A percentile compares a stretch with the other conserved stretches of the same genome.
Evolutionary conservation across 2,113 vertebrate genomes (phyloP).

Genomic region (Hyaena hyaena): DNA sequence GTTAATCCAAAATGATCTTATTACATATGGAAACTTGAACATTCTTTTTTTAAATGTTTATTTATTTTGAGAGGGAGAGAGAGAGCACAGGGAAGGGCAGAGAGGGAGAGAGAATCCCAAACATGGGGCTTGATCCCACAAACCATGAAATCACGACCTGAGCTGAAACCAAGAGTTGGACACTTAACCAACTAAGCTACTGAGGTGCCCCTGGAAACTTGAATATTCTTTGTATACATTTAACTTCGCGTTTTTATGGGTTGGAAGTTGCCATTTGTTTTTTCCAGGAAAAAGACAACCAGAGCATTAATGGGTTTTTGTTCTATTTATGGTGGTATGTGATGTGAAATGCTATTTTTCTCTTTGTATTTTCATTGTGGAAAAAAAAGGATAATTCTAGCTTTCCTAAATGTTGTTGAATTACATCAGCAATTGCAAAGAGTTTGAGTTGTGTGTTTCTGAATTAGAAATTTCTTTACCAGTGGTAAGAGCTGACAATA

Average conservation of each 20-base stretch:
- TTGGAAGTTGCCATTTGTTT: not conserved
- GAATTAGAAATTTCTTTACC: not conserved
- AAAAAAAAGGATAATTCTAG: not conserved
- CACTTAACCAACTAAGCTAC: no score
- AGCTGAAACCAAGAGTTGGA: no score
- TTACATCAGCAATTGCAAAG: not conserved
- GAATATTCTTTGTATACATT: not conserved
- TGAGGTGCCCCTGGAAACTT: not conserved
- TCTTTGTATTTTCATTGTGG: not conserved
- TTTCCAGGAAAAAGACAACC: not conserved
- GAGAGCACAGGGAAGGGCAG: no score
- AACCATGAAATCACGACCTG: no score
- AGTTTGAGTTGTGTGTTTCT: not conserved
- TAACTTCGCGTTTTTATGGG: not conserved
- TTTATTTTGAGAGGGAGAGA: no score
- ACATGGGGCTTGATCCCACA: no score
- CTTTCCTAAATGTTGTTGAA: not conserved
- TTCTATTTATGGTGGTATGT: not conserved
- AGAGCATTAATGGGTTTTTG: not conserved
- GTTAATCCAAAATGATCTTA: not conserved
- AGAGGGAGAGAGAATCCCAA: no score
- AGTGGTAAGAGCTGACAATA: not conserved
- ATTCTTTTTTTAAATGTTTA: not conserved
- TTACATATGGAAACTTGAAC: not conserved
- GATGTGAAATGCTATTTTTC: not conserved